Evolutionary conservation across 2,888 invertebrate genomes (phyloP).

Genomic region (Calephelis perditalis): DNA sequence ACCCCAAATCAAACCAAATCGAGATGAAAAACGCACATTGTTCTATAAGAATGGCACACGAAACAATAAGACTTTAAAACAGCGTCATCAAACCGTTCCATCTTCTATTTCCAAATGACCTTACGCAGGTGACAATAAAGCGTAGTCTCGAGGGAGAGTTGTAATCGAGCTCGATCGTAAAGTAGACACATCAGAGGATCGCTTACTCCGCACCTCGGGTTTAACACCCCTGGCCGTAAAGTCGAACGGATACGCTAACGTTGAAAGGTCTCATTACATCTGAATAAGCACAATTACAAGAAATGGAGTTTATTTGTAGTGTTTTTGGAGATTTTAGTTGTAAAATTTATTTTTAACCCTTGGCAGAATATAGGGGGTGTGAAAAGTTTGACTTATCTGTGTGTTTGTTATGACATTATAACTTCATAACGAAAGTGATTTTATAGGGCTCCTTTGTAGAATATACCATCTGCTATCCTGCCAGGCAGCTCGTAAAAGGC

Average conservation of each 20-base stretch:
- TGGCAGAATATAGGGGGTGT: no score
- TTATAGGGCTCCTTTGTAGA: no score
- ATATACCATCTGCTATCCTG: no score
- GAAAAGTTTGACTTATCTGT: no score
- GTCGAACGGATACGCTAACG: constrained; percentile 23
- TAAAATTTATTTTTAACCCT: neutral
- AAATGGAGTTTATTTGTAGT: neutral
- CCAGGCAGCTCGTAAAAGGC: no score
- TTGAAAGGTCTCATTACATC: constrained; percentile 6
- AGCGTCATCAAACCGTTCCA: constrained; percentile 3
- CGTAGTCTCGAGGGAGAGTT: constrained; percentile 42
- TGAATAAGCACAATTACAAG: neutral
- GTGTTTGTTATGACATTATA: no score
- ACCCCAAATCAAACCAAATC: constrained; percentile 9
- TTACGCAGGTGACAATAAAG: constrained; percentile 73
- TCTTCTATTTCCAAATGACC: constrained; percentile 45
- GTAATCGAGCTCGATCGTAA: constrained; percentile 61
- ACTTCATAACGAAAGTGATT: no score
- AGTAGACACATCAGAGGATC: constrained; percentile 48
- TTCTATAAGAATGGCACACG: constrained; percentile 12
- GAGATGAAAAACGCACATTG: neutral
- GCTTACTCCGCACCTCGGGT: constrained; percentile 49
- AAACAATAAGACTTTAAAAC: constrained; percentile 11
- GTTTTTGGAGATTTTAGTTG: neutral
- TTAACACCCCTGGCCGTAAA: constrained; percentile 47